Base-by-base conservation (phyloP, 2,888 invertebrate species). In the Clivina fossor region DNA sequence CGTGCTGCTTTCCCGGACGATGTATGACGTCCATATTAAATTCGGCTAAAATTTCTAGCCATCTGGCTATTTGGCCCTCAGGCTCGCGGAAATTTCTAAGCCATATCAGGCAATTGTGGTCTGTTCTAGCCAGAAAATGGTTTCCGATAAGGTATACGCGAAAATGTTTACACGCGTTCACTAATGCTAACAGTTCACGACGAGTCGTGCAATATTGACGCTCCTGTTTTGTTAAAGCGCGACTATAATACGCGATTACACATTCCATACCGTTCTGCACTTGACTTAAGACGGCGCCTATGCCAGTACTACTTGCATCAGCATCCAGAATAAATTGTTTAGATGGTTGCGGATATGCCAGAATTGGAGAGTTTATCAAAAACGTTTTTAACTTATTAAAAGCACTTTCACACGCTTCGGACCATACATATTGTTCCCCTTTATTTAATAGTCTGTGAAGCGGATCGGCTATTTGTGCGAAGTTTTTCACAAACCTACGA, bases 401-500 rank as follows among this genome's bases (percentile, higher is more conserved):
- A 0, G 62, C 60, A 1, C 9, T 4, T 8, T 62, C 33, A 22
- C 64, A 63, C 8, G 46, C 56, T 1, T 18, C 40, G 0, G 7
- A 40, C 61, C 59, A 61, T 1, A 9, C 7, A 56, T 53, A 61
- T 3, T 8, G 5, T 13, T 35, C 38, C 2, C 46, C 38, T 32
- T 63, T 62, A 22, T 60, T 59, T 4, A 62, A 8, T 1, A 66
- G 49, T 2, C 47, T 15, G 26, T 58, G 58, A 4, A 65, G 32
- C 1, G 64, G 64, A 13, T 49, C 53, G 0, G 63, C 60, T 1
- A 60, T 37, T 0, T 41, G 54, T 3, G 61, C 57, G 11, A 64
- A 61, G 5, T 59, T 44, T 1, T 24, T 41, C 8, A 66, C 61
- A 37, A 64, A 69, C 22, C 63, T 56, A 1, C 66, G 54, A 49